Percentiles rank a stretch among this genome's conserved stretches.
These are phyloP conservation scores for Aporophyla lueneburgensis DNA, from an alignment of 2,888 invertebrate genomes.

Conservation along the genomic window DNA sequence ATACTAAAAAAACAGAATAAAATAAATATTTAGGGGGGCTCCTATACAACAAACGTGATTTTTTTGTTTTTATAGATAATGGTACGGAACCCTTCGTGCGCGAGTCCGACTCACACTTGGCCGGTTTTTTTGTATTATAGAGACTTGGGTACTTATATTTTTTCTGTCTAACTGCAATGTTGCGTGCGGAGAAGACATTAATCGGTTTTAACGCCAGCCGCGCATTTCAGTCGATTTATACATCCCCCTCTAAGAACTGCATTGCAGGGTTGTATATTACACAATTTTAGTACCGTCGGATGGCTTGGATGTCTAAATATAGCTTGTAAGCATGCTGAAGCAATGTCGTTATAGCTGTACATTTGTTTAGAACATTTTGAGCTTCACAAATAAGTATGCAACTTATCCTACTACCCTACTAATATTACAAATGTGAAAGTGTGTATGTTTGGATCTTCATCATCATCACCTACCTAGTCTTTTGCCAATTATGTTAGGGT, in stretches of 20 bases:
- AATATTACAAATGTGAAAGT: too few species aligned
- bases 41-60: too few species aligned
- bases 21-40: too few species aligned
- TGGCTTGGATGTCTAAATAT: constrained; percentile 49
- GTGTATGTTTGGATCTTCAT: too few species aligned
- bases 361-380: neutral
- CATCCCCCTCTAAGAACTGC: constrained; percentile 74
- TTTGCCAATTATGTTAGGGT: too few species aligned
- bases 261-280: constrained; percentile 74
- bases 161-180: constrained; percentile 80
- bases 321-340: constrained; percentile 24
- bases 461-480: neutral
- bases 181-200: constrained; percentile 84
- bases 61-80: too few species aligned
- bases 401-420: too few species aligned
- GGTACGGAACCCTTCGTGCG: too few species aligned
- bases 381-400: too few species aligned
- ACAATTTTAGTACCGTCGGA: constrained; percentile 50
- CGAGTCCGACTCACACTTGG: too few species aligned
- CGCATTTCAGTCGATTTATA: constrained; percentile 76
- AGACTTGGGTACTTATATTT: constrained; percentile 30
- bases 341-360: neutral
- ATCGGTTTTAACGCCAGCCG: constrained; percentile 82
- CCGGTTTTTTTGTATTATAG: neutral
- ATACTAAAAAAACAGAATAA: too few species aligned